Percentiles rank a stretch among this genome's conserved stretches.
These are phyloP conservation scores for Scartelaos histophorus DNA, from an alignment of 2,113 vertebrate species.

Conservation along the genomic window DNA sequence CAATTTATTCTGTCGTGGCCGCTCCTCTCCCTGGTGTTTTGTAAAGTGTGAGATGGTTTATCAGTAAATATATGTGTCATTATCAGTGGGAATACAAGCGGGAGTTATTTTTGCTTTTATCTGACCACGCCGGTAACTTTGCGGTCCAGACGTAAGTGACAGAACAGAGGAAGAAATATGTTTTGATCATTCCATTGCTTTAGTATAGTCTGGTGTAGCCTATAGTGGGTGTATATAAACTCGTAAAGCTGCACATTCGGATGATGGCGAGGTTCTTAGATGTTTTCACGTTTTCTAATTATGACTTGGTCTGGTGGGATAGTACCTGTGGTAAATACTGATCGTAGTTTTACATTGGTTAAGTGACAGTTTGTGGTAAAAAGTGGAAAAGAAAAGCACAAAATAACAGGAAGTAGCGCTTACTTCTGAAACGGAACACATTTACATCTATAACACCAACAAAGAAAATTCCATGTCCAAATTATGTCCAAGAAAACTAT, in stretches of 20 bases:
- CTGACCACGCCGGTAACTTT: conserved; percentile 59
- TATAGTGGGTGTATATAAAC: conserved; percentile 18
- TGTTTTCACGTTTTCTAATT: too few relatives aligned
- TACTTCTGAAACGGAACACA: too few relatives aligned
- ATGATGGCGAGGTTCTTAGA: conserved; percentile 43
- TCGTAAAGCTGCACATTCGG: conserved; percentile 35
- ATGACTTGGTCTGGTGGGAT: too few relatives aligned
- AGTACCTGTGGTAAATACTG: too few relatives aligned
- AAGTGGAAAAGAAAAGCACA: too few relatives aligned
- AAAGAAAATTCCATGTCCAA: too few relatives aligned
- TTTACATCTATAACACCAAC: too few relatives aligned
- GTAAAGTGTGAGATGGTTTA: conserved; percentile 47
- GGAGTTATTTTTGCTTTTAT: conserved; percentile 61
- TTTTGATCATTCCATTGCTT: conserved; percentile 68
- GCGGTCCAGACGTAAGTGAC: conserved; percentile 43
- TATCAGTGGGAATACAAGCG: conserved; percentile 35
- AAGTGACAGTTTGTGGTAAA: too few relatives aligned
- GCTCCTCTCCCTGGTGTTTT: conserved; percentile 52
- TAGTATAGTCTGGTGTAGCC: conserved; percentile 17
- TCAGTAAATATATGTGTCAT: conserved; percentile 65
- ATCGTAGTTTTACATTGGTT: too few relatives aligned
- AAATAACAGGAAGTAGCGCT: too few relatives aligned
- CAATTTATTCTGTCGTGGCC: conserved; percentile 57
- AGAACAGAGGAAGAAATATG: conserved; percentile 46
- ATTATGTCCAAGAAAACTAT: too few relatives aligned